phyloP scores from a whole-genome alignment of 1,140 invertebrate genomes.

The Eueides isabella region DNA sequence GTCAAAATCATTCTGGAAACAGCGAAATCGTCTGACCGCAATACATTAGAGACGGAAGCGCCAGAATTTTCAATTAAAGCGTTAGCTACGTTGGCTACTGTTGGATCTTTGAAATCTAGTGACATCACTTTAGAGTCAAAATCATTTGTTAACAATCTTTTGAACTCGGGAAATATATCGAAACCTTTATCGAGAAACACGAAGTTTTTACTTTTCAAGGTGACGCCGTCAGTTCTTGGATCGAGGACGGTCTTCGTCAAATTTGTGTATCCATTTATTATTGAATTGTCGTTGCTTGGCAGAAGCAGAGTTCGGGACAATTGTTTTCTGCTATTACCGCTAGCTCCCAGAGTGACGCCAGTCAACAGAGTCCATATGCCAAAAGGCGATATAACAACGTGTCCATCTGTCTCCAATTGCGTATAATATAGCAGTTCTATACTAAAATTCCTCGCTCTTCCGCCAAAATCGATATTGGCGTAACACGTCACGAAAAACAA shows the following conservation, averaged over 20 bases:
- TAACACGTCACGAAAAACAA: slow-evolving; percentile 51
- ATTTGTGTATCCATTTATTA: slow-evolving; percentile 61
- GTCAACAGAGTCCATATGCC: slow-evolving; percentile 75
- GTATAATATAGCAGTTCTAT: slow-evolving; percentile 67
- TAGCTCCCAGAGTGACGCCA: slow-evolving; percentile 63
- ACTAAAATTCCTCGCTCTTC: slow-evolving; percentile 69
- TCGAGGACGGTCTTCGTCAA: slow-evolving; percentile 59
- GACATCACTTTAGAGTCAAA: slow-evolving; percentile 62
- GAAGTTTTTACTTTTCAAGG: slow-evolving; percentile 65
- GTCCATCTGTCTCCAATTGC: slow-evolving; percentile 56
- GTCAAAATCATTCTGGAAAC: slow-evolving; percentile 87
- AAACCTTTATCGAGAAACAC: slow-evolving; percentile 70
- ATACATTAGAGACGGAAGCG: slow-evolving; percentile 65
- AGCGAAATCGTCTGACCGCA: slow-evolving; percentile 72
- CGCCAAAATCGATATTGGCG: slow-evolving; percentile 62
- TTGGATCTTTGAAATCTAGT: slow-evolving; percentile 66
- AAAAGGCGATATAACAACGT: slow-evolving; percentile 73
- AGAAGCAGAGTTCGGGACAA: slow-evolving; percentile 56
- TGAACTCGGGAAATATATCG: slow-evolving; percentile 53
- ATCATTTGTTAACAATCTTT: slow-evolving; percentile 48
- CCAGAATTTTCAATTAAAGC: slow-evolving; percentile 61
- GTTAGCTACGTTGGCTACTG: slow-evolving; percentile 61
- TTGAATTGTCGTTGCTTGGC: slow-evolving; percentile 49
- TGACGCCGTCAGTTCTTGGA: slow-evolving; percentile 53
- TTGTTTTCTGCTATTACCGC: slow-evolving; percentile 45